Evolutionary conservation across 1,140 invertebrate species (phyloP).

Genomic region (Polypedilum pembai): DNA sequence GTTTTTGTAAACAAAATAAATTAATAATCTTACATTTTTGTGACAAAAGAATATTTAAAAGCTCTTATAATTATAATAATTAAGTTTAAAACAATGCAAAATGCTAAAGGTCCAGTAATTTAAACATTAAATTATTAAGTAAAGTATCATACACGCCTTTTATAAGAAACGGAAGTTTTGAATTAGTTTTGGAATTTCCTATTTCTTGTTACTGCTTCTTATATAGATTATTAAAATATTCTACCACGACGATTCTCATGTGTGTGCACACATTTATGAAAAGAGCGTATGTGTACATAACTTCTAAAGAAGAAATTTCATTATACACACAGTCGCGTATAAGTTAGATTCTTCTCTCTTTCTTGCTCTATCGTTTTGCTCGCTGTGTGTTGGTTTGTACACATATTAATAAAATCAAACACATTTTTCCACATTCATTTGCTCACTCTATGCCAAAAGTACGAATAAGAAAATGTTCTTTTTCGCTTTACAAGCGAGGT

Average conservation of each 20-base stretch:
- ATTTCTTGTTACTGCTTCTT: neutral
- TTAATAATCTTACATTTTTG: too few relatives aligned
- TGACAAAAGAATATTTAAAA: too few relatives aligned
- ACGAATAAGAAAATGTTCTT: conserved; percentile 22
- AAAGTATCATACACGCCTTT: too few relatives aligned
- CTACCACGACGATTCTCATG: neutral
- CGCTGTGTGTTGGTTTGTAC: neutral
- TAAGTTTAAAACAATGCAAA: too few relatives aligned
- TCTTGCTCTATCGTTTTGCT: too few relatives aligned
- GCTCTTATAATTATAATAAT: too few relatives aligned
- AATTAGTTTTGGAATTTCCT: conserved; percentile 12
- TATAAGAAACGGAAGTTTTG: conserved; percentile 16
- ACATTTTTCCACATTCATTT: conserved; percentile 18
- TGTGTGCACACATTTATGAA: neutral
- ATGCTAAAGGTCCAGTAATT: too few relatives aligned
- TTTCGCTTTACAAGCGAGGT: conserved; percentile 23
- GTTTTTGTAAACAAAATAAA: too few relatives aligned
- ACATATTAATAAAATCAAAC: conserved; percentile 20
- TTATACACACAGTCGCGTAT: neutral
- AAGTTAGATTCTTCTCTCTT: too few relatives aligned
- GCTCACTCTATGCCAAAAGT: conserved; percentile 16
- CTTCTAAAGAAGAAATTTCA: neutral
- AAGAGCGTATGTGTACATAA: neutral
- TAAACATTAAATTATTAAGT: too few relatives aligned
- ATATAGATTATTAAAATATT: neutral